A percentile compares a stretch with the other conserved stretches of the same genome.
These are phyloP conservation scores for Ctenosaura bakeri DNA, from an alignment of 2,797 vertebrate species.

Conservation along the genomic window DNA sequence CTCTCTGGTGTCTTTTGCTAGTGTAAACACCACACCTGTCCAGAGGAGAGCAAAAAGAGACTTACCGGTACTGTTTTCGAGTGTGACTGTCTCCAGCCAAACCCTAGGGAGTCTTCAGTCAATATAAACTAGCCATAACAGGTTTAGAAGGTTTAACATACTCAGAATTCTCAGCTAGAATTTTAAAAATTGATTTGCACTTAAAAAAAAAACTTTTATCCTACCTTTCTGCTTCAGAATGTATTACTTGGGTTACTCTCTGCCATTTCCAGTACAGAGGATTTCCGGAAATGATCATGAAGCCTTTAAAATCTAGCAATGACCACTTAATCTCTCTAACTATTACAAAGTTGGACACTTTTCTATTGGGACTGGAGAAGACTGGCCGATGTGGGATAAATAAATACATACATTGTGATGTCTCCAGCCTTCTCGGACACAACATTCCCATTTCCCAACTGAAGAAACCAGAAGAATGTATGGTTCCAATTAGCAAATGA, in stretches of 20 bases:
- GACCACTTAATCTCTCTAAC: background rate
- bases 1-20: background rate
- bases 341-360: background rate
- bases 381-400: background rate
- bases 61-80: too few species aligned
- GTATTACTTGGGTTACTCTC: background rate
- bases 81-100: too few species aligned
- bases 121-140: too few species aligned
- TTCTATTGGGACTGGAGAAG: background rate
- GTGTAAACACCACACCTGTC: background rate
- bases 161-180: too few species aligned
- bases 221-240: background rate
- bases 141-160: too few species aligned
- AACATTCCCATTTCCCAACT: constrained; percentile 25
- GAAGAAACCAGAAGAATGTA: constrained; percentile 25
- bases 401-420: background rate
- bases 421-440: constrained; percentile 19
- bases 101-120: too few species aligned
- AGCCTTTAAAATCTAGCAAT: constrained; percentile 2
- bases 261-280: background rate
- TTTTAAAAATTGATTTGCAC: too few species aligned
- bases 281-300: background rate
- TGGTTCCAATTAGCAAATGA: constrained; percentile 44
- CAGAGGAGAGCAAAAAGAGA: too few species aligned
- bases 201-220: too few species aligned